Percentiles rank a stretch among this genome's conserved stretches.
Evolutionary conservation across 2,888 invertebrate genomes (phyloP).

Genomic region (Tanypteryx hageni): DNA sequence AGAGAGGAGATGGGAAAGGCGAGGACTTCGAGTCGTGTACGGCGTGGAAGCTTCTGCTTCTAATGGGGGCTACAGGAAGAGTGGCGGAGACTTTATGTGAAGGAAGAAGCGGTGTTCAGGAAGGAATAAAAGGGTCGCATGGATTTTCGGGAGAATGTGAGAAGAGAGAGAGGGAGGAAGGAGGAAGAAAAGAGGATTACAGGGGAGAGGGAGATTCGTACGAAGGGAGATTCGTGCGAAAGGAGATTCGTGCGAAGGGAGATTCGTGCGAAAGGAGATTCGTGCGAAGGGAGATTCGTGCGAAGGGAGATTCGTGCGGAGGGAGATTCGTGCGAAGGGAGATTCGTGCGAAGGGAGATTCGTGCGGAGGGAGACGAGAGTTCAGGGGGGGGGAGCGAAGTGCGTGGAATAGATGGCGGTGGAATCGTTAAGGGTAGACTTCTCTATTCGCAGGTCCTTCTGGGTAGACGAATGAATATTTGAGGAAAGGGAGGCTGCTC

Average conservation of each 20-base stretch:
- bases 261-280: too few species aligned
- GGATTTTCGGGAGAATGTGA: background rate
- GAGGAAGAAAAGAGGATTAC: background rate
- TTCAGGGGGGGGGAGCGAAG: background rate
- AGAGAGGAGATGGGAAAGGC: too few species aligned
- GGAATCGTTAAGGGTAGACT: background rate
- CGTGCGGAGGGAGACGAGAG: background rate
- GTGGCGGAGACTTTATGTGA: too few species aligned
- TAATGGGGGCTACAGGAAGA: too few species aligned
- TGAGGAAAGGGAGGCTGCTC: background rate
- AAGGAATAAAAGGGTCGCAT: too few species aligned
- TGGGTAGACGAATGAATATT: constrained; percentile 28
- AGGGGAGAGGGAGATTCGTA: background rate
- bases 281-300: background rate
- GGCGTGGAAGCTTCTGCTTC: too few species aligned
- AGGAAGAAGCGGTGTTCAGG: too few species aligned
- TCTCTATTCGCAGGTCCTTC: background rate
- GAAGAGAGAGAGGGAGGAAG: background rate
- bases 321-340: background rate
- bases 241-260: background rate
- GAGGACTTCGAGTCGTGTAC: too few species aligned
- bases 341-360: background rate
- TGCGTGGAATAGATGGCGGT: background rate
- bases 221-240: background rate
- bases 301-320: background rate